These are phyloP conservation scores for Oreohelix idahoensis DNA, from an alignment of 1,140 invertebrate species.

Conservation along the genomic window DNA sequence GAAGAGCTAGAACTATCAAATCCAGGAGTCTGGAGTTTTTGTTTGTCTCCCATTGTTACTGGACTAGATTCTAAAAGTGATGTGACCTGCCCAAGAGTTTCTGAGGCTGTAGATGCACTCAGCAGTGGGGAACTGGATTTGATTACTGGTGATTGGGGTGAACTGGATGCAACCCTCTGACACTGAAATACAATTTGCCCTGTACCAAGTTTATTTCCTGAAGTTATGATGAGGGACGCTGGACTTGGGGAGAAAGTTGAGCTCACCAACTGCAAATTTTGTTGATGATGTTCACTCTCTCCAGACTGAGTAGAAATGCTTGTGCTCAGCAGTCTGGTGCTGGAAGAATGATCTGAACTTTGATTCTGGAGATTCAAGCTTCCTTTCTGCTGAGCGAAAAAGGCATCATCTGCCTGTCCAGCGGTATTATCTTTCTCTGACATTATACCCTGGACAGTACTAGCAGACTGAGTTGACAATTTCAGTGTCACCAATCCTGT, in stretches of 20 bases:
- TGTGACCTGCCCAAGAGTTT: slow-evolving; percentile 24
- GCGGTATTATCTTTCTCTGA: background rate
- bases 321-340: background rate
- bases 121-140: background rate
- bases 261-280: background rate
- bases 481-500: slow-evolving; percentile 14
- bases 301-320: background rate
- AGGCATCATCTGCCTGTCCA: background rate
- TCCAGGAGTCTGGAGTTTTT: background rate
- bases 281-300: background rate
- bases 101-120: background rate
- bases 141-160: background rate
- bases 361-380: background rate
- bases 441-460: background rate
- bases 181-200: slow-evolving; percentile 18
- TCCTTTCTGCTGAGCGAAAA: background rate
- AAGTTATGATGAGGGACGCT: slow-evolving; percentile 3
- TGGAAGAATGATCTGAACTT: background rate
- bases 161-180: background rate
- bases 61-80: slow-evolving; percentile 21
- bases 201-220: slow-evolving; percentile 1
- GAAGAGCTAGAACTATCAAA: background rate
- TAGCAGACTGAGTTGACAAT: background rate
- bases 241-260: background rate
- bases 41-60: background rate